A percentile compares a stretch with the other conserved stretches of the same genome.
Evolutionary conservation across 2,888 invertebrate species (phyloP).

Genomic region (Fragum fragum): DNA sequence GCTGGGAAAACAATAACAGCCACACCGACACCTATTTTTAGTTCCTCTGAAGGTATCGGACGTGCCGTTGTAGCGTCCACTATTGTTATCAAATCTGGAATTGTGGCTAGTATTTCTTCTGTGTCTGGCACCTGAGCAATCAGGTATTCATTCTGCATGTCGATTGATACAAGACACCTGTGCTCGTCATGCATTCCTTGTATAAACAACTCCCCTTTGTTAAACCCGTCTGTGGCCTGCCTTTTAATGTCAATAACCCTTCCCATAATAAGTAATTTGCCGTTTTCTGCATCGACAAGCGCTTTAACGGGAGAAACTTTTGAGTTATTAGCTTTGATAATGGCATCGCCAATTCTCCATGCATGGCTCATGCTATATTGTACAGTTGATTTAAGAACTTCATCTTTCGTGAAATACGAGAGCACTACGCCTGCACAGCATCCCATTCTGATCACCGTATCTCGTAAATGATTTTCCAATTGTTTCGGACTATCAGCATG

Average conservation of each 20-base stretch:
- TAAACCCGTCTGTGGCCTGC: conserved; percentile 81
- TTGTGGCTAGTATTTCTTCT: conserved; percentile 71
- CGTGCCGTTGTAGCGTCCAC: conserved; percentile 81
- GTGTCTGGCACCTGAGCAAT: conserved; percentile 64
- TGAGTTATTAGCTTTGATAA: conserved; percentile 73
- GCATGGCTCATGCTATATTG: conserved; percentile 78
- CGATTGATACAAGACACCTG: conserved; percentile 66
- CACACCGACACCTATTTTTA: conserved; percentile 82
- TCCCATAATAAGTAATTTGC: conserved; percentile 74
- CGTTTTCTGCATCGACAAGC: conserved; percentile 70
- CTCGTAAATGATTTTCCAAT: conserved; percentile 79
- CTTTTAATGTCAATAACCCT: conserved; percentile 79
- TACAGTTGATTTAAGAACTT: conserved; percentile 69
- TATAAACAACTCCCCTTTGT: conserved; percentile 73
- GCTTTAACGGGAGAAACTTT: conserved; percentile 76
- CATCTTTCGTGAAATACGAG: conserved; percentile 65
- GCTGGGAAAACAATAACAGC: conserved; percentile 78
- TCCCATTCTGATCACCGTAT: conserved; percentile 80
- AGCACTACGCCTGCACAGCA: conserved; percentile 74
- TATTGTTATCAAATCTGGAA: conserved; percentile 82
- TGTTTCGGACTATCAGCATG: conserved; percentile 71
- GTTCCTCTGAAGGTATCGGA: conserved; percentile 81
- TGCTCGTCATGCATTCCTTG: conserved; percentile 67
- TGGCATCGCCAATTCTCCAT: conserved; percentile 81
- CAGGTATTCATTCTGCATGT: conserved; percentile 85